These are phyloP conservation scores for Rhagophthalmus giganteus DNA, from an alignment of 2,888 invertebrate species.

Conservation along the genomic window DNA sequence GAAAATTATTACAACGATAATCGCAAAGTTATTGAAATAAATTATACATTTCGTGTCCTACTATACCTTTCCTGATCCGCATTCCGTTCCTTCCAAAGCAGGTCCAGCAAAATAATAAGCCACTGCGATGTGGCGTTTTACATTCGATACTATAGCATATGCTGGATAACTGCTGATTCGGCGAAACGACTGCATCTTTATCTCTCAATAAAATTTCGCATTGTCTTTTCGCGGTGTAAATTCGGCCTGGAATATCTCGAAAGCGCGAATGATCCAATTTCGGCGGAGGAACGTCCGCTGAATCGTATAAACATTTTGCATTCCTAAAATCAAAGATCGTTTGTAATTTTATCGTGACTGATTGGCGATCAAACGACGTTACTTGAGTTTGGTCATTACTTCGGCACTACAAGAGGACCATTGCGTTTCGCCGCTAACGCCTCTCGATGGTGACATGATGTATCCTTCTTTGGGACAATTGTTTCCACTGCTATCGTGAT, in stretches of 20 bases:
- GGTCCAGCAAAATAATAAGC: conserved; percentile 79
- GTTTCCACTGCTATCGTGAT: conserved; percentile 76
- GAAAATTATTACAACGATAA: too few species aligned
- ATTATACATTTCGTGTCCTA: neutral
- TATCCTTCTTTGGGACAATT: conserved; percentile 74
- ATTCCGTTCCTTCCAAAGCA: conserved; percentile 79
- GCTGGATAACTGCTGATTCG: conserved; percentile 51
- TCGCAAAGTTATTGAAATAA: too few species aligned
- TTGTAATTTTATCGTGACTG: neutral
- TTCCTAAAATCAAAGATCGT: conserved; percentile 54
- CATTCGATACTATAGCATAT: conserved; percentile 72
- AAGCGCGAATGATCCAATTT: conserved; percentile 66
- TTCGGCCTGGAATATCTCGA: conserved; percentile 67
- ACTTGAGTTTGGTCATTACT: conserved; percentile 65
- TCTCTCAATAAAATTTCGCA: conserved; percentile 74
- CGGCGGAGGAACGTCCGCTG: conserved; percentile 55
- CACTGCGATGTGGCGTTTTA: conserved; percentile 70
- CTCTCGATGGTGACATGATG: conserved; percentile 81
- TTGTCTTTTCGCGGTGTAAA: conserved; percentile 74
- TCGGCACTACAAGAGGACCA: conserved; percentile 78
- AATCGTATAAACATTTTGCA: conserved; percentile 69
- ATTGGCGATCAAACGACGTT: conserved; percentile 14
- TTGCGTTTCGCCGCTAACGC: conserved; percentile 74
- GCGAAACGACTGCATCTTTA: conserved; percentile 63
- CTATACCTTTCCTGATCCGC: conserved; percentile 64